These are phyloP conservation scores for Chaunax sp. DNA, from an alignment of 2,797 vertebrate genomes.

Conservation along the genomic window DNA sequence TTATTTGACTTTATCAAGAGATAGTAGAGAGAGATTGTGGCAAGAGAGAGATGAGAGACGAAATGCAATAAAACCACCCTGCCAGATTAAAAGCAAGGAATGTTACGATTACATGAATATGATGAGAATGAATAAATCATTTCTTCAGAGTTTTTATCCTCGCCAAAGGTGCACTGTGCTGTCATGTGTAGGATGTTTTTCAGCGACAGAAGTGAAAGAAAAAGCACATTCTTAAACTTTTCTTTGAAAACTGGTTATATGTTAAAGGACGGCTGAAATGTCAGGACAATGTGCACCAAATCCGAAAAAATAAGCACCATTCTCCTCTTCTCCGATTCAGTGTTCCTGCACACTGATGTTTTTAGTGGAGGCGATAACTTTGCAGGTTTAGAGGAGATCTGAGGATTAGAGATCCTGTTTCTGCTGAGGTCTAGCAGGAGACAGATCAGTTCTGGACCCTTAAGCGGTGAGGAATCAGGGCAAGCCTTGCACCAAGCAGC, in stretches of 20 bases:
- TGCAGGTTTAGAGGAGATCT: conserved; percentile 47
- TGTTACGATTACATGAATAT: too few relatives aligned
- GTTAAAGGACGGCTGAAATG: neutral
- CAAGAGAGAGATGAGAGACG: too few relatives aligned
- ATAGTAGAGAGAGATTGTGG: too few relatives aligned
- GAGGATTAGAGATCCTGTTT: conserved; percentile 58
- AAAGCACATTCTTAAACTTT: neutral
- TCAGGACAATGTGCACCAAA: neutral
- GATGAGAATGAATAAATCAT: conserved; percentile 7
- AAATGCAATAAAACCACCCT: too few relatives aligned
- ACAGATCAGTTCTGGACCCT: conserved; percentile 57
- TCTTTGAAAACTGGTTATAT: neutral
- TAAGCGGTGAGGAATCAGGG: conserved; percentile 23
- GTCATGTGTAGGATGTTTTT: conserved; percentile 6
- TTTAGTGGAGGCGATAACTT: conserved; percentile 12
- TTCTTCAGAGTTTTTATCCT: conserved; percentile 2
- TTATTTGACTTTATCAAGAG: too few relatives aligned
- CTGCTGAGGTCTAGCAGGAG: conserved; percentile 49
- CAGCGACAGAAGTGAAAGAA: neutral
- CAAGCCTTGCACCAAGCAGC: conserved; percentile 4
- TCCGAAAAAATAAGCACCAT: too few relatives aligned
- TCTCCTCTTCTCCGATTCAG: conserved; percentile 23
- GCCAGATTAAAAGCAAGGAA: too few relatives aligned
- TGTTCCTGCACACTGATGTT: neutral
- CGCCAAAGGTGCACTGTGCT: neutral